A percentile compares a stretch with the other conserved stretches of the same genome.
Conservation (phyloP, 92 coral and sea anemone species). For the Micromussa lordhowensis region DNA sequence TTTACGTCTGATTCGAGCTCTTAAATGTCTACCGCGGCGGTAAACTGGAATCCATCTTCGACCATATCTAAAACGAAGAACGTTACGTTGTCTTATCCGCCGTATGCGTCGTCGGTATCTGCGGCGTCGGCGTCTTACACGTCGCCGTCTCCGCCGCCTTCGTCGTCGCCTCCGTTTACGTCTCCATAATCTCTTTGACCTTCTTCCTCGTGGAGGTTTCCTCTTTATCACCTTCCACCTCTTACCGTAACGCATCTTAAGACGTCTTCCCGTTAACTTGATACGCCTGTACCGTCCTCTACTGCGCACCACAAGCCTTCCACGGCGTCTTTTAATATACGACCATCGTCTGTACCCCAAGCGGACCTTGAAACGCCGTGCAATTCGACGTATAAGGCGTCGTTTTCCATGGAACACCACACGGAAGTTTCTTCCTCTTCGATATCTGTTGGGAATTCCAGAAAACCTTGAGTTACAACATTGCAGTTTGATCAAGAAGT, state of each 20-base stretch:
- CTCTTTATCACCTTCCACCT: slow-evolving; percentile 17
- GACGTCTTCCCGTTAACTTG: slow-evolving; percentile 2
- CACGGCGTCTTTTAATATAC: slow-evolving; percentile 18
- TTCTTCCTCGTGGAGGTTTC: slow-evolving; percentile 28
- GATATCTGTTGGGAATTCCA: slow-evolving; percentile 15
- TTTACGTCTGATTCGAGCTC: background rate
- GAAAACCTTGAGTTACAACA: background rate
- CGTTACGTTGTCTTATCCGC: slow-evolving; percentile 23
- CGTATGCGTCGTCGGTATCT: slow-evolving; percentile 38
- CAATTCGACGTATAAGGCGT: slow-evolving; percentile 27
- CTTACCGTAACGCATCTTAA: background rate
- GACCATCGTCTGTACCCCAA: slow-evolving; percentile 28
- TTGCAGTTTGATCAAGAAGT: no score
- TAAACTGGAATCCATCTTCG: slow-evolving; percentile 14
- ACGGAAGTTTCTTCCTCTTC: slow-evolving; percentile 19
- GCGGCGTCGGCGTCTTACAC: slow-evolving; percentile 22
- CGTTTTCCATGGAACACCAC: slow-evolving; percentile 6
- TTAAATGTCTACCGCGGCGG: slow-evolving; percentile 15
- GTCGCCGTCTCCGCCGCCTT: slow-evolving; percentile 29
- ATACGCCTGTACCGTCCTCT: slow-evolving; percentile 37
- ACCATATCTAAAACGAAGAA: slow-evolving; percentile 24
- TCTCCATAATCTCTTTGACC: slow-evolving; percentile 24
- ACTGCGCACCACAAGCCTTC: slow-evolving; percentile 25
- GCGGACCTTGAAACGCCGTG: slow-evolving; percentile 26
- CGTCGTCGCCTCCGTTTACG: slow-evolving; percentile 34